Base-by-base conservation (phyloP, 2,797 vertebrate genomes). In the Rhinophrynus dorsalis region DNA sequence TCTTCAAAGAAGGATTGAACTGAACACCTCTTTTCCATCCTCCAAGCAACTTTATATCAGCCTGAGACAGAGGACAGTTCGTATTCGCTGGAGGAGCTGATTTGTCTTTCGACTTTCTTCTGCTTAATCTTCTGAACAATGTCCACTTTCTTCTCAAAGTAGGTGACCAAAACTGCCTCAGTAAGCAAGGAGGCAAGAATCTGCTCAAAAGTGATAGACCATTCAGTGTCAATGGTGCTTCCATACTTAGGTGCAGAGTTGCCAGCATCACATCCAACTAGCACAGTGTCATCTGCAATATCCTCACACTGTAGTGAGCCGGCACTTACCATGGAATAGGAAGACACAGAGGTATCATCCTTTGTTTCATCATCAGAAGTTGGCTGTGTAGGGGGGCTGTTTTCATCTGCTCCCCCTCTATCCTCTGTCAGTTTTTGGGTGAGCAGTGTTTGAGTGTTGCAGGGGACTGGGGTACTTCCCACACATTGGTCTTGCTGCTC, bases 121-220 rank as follows among this genome's bases (percentile, higher is more conserved):
- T 90, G 89, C 82, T 91, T 95, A 79, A 98, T 92, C 83, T 93
- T 96, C 62, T 73, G 81, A n/a, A 82, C 80, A 59, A 98, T 86
- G 80, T 96, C 90, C 9, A 84, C 85, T 75, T 90, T 95, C 66
- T 92, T 95, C 82, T 99, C 97, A 44, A 99, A 98, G 82, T 94
- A 98, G 81, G 94, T 92, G 12, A 99, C 97, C 10, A 98, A 88
- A n/a, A 91, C 90, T 0, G 94, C 81, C 85, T 99, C 97, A 0
- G 96, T 99, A 65, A 98, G 88, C 84, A 98, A 75, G 0, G 97
- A 99, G 1, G 97, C 97, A 57, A 99, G 82, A 74, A 98, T 94
- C 88, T 99, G 97, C 86, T 98, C 95, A 0, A 99, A 98, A 59
- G 92, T 94, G 81, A 98, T 95, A 1, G 95, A 94, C 97, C 97